These are phyloP conservation scores for Cliona cf. orientalis DNA, from an alignment of 37 sponge, comb jelly and placozoan genomes.

Conservation along the genomic window DNA sequence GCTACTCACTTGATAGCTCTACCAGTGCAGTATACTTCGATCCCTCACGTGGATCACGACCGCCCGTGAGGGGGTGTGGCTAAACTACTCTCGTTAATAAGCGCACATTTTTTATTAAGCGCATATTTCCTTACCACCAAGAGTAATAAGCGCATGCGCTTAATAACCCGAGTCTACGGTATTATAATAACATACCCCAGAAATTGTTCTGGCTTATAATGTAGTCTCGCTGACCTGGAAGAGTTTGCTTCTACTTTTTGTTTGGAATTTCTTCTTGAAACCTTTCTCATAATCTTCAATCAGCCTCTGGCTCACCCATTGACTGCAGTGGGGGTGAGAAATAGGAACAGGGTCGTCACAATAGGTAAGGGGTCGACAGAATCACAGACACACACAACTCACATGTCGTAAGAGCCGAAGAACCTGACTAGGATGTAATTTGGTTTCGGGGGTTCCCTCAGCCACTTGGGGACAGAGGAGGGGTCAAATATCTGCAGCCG, in stretches of 20 bases:
- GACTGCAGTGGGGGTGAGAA: slow-evolving; percentile 24
- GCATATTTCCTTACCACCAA: too few relatives aligned
- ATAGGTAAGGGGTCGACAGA: background rate
- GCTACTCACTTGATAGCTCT: too few relatives aligned
- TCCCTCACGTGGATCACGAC: too few relatives aligned
- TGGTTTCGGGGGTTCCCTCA: slow-evolving; percentile 56
- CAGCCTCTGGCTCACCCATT: slow-evolving; percentile 57
- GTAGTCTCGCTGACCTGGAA: slow-evolving; percentile 45
- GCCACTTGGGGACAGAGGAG: slow-evolving; percentile 36
- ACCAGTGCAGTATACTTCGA: too few relatives aligned
- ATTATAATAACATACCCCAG: too few relatives aligned
- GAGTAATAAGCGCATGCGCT: too few relatives aligned
- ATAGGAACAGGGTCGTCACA: background rate
- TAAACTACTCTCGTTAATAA: too few relatives aligned
- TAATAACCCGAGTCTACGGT: too few relatives aligned
- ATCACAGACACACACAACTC: background rate
- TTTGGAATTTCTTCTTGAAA: slow-evolving; percentile 64
- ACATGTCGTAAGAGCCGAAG: slow-evolving; percentile 81
- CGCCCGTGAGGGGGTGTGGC: too few relatives aligned
- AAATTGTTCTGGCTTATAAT: background rate
- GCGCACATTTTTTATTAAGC: too few relatives aligned
- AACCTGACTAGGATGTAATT: slow-evolving; percentile 61
- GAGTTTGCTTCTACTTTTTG: slow-evolving; percentile 56
- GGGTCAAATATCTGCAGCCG: slow-evolving; percentile 53
- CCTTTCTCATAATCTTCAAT: slow-evolving; percentile 55